Evolutionary conservation across 2,888 invertebrate species (phyloP).

Genomic region (Campoplex nolae): DNA sequence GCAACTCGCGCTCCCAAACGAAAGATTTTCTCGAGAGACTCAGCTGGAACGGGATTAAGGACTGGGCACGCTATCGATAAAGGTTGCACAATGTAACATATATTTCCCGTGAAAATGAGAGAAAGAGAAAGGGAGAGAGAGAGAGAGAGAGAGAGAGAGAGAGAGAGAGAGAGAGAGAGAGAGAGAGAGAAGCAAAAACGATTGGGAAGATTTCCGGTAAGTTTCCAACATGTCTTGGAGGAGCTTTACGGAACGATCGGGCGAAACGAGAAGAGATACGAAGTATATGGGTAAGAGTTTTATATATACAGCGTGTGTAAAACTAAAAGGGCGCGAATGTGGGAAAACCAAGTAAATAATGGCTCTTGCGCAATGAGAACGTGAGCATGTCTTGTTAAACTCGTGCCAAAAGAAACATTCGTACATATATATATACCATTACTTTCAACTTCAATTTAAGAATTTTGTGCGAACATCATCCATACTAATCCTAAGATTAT

Average conservation of each 20-base stretch:
- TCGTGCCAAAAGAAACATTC: slow-evolving; percentile 63
- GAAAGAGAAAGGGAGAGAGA: slow-evolving; percentile 40
- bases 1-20: slow-evolving; percentile 58
- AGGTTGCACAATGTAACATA: slow-evolving; percentile 40
- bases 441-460: background rate
- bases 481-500: too few relatives aligned
- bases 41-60: slow-evolving; percentile 67
- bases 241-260: slow-evolving; percentile 47
- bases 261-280: slow-evolving; percentile 46
- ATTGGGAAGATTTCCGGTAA: slow-evolving; percentile 47
- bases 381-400: slow-evolving; percentile 66
- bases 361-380: slow-evolving; percentile 51
- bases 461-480: background rate
- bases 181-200: slow-evolving; percentile 28
- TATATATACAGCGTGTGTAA: slow-evolving; percentile 11
- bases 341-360: slow-evolving; percentile 55
- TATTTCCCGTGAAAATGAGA: slow-evolving; percentile 50
- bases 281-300: slow-evolving; percentile 43
- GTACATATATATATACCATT: background rate
- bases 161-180: slow-evolving; percentile 48
- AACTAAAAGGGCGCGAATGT: slow-evolving; percentile 46
- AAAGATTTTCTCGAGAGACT: slow-evolving; percentile 61
- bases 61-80: slow-evolving; percentile 47
- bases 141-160: slow-evolving; percentile 13
- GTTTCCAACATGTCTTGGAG: slow-evolving; percentile 28